These are phyloP conservation scores for Diaprepes abbreviatus DNA, from an alignment of 2,888 invertebrate genomes.

Conservation along the genomic window DNA sequence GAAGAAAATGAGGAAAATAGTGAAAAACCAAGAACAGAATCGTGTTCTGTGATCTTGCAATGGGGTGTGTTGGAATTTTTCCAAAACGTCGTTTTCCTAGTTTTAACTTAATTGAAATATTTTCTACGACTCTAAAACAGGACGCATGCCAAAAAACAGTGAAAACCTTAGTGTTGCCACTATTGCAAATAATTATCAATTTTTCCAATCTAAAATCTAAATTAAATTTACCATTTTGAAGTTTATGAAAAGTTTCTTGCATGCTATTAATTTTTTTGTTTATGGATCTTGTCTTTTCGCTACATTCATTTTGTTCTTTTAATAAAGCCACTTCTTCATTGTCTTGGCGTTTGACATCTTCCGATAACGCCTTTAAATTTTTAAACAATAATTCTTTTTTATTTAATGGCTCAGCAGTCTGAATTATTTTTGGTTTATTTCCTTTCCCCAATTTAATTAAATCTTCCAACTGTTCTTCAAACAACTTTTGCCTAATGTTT, in stretches of 20 bases:
- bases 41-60: no score
- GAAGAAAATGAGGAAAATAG: no score
- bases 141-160: no score
- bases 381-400: neutral
- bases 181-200: no score
- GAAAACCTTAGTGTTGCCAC: no score
- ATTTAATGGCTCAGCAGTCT: neutral
- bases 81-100: no score
- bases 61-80: no score
- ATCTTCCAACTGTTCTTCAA: conserved; percentile 7
- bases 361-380: neutral
- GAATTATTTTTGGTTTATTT: neutral
- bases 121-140: no score
- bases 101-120: no score
- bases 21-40: no score
- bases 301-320: conserved; percentile 1
- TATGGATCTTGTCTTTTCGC: conserved; percentile 12
- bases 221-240: conserved; percentile 40
- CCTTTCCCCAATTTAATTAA: neutral
- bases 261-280: conserved; percentile 15
- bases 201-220: no score
- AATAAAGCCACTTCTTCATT: neutral
- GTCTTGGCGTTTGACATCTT: neutral
- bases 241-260: conserved; percentile 5
- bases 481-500: conserved; percentile 2